These are phyloP conservation scores for Myodes glareolus DNA, from an alignment of 2,113 vertebrate genomes.

Conservation along the genomic window DNA sequence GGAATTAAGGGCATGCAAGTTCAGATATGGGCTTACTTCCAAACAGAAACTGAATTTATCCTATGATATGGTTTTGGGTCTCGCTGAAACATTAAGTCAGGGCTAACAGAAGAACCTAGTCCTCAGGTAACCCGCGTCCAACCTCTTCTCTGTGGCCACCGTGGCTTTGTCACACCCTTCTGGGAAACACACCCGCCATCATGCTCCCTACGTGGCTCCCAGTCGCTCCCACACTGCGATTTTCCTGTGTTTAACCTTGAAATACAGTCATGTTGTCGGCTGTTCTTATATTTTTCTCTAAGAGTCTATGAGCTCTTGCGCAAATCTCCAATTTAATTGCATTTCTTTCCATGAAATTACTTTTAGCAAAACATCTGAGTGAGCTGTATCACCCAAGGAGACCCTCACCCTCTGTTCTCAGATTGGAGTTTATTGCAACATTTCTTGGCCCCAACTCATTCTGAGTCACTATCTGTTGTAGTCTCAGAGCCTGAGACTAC, in stretches of 20 bases:
- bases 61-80: not conserved
- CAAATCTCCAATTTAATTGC: constrained; percentile 47
- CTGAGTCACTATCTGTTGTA: not conserved
- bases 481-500: not conserved
- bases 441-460: not conserved
- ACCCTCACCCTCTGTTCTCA: not conserved
- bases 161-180: not conserved
- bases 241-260: not conserved
- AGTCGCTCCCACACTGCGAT: not conserved
- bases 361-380: not conserved
- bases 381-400: not conserved
- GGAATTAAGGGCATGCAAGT: not conserved
- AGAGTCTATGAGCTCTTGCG: not conserved
- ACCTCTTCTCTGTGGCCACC: not conserved
- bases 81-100: not conserved
- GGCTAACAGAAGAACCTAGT: not conserved
- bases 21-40: not conserved
- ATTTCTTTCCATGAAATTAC: constrained; percentile 44
- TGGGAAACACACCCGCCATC: not conserved
- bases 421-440: not conserved
- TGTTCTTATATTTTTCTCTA: not conserved
- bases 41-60: not conserved
- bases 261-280: not conserved
- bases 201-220: not conserved
- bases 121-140: not conserved